phyloP scores from a whole-genome alignment of 2,797 vertebrate genomes.

The Schizothorax lantsangensis region DNA sequence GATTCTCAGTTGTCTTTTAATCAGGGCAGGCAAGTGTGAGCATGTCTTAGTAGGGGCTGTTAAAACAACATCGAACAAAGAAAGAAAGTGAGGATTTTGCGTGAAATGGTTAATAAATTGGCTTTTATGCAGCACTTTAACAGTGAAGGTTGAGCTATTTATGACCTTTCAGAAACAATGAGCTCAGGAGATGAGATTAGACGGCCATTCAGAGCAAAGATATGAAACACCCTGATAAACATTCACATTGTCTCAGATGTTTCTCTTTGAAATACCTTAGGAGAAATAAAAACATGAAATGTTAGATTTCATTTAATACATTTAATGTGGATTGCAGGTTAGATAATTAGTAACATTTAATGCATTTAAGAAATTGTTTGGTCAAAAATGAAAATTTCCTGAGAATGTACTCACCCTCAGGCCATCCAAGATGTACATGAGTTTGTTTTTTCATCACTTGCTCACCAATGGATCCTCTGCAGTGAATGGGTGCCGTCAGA shows the following conservation, averaged over 20 bases:
- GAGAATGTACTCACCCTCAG: background rate
- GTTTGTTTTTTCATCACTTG: too few species aligned
- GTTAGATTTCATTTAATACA: background rate
- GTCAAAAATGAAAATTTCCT: background rate
- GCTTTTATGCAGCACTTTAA: background rate
- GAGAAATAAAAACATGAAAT: background rate
- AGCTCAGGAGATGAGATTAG: conserved; percentile 20
- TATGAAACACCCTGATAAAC: conserved; percentile 13
- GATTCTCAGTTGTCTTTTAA: conserved; percentile 46
- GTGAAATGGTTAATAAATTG: background rate
- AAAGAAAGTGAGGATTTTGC: background rate
- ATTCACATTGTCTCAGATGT: background rate
- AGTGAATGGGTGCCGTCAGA: too few species aligned
- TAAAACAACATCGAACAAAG: background rate
- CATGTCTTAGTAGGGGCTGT: conserved; percentile 5
- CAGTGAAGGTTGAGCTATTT: background rate
- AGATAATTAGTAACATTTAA: background rate
- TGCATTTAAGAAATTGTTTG: background rate
- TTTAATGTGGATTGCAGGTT: background rate
- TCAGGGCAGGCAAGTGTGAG: conserved; percentile 22
- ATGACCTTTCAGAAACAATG: conserved; percentile 33
- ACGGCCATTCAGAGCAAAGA: background rate
- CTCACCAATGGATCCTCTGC: too few species aligned
- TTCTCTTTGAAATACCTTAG: background rate
- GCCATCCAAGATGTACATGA: too few species aligned